Evolutionary conservation across 2,888 invertebrate species (phyloP).

Genomic region (Drymonia ruficornis): DNA sequence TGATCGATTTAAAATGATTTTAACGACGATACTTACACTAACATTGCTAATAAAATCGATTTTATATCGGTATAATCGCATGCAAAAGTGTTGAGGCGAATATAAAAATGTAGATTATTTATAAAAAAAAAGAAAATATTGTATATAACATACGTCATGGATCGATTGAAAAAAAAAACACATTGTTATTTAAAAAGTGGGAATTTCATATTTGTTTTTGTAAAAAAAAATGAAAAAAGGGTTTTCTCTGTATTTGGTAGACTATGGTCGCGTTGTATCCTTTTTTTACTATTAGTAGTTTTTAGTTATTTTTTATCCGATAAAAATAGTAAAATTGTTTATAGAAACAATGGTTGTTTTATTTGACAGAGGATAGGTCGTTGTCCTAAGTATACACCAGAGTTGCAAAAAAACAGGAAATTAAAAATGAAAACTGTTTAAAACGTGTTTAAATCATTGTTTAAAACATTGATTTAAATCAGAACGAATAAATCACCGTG

Average conservation of each 20-base stretch:
- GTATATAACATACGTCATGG: constrained; percentile 31
- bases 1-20: constrained; percentile 6
- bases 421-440: too few species aligned
- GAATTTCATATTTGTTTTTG: constrained; percentile 19
- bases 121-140: constrained; percentile 26
- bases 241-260: constrained; percentile 32
- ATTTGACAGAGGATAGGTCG: too few species aligned
- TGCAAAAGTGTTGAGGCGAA: constrained; percentile 22
- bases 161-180: constrained; percentile 3
- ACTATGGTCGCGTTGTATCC: constrained; percentile 36
- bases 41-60: constrained; percentile 12
- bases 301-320: constrained; percentile 79
- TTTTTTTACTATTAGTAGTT: constrained; percentile 61
- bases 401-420: too few species aligned
- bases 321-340: constrained; percentile 59
- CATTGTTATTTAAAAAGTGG: not conserved
- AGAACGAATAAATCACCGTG: too few species aligned
- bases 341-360: constrained; percentile 39
- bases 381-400: too few species aligned
- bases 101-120: constrained; percentile 20
- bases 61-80: constrained; percentile 21
- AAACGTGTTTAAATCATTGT: too few species aligned
- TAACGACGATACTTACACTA: constrained; percentile 4
- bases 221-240: constrained; percentile 17
- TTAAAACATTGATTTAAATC: too few species aligned